These are phyloP conservation scores for Bucorvus abyssinicus DNA, from an alignment of 2,797 vertebrate genomes.

Conservation along the genomic window DNA sequence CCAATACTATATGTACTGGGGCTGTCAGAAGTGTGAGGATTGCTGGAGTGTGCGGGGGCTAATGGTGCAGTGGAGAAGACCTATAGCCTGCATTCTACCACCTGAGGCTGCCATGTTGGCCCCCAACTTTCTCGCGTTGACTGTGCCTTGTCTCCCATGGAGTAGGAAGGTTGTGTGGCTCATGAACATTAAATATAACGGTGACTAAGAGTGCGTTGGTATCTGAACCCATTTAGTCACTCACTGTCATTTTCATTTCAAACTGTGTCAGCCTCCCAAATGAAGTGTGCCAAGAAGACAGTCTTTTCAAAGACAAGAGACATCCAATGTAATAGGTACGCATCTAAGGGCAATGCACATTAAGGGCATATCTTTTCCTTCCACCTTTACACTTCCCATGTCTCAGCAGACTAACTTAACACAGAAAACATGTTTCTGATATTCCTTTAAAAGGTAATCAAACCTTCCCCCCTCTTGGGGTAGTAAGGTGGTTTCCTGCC, in stretches of 20 bases:
- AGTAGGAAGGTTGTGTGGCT: background rate
- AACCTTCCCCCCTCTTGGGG: background rate
- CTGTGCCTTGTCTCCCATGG: background rate
- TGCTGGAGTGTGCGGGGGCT: background rate
- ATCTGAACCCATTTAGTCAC: background rate
- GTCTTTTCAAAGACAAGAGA: background rate
- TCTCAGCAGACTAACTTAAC: background rate
- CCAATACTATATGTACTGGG: rapidly evolving
- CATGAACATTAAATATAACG: background rate
- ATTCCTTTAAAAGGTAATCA: background rate
- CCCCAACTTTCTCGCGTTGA: background rate
- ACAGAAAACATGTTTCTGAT: background rate
- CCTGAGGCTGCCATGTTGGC: rapidly evolving
- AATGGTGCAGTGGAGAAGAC: rapidly evolving
- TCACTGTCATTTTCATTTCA: background rate
- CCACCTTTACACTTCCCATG: background rate
- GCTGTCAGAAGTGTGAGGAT: background rate
- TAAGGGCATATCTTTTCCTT: background rate
- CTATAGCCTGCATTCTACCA: background rate
- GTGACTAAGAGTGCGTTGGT: background rate
- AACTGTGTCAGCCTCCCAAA: background rate
- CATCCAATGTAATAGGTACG: background rate
- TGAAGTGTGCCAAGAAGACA: background rate
- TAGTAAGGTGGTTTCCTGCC: background rate
- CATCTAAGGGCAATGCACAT: background rate